Evolutionary conservation across 2,888 invertebrate genomes (phyloP), one percentile per base, ranked within the genome.

Genomic region (Diaprepes abbreviatus): DNA sequence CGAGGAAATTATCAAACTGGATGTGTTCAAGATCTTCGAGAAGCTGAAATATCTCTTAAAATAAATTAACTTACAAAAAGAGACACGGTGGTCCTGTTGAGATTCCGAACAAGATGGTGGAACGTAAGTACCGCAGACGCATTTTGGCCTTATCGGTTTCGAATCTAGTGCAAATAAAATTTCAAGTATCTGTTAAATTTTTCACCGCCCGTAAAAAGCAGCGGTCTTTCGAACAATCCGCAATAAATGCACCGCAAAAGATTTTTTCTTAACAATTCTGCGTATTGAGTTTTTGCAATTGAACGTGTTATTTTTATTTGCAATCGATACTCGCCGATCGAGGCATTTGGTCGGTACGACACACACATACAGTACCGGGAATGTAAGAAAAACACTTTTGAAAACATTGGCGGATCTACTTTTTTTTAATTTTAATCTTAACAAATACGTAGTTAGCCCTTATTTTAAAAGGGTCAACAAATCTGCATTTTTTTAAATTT

Each of bases 231-330:
- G 62, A 70, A 70, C 70, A 70, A 70, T 70, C 38, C 54, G 66
- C 70, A 70, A 70, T 70, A 70, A 70, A 70, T 66, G 66, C 59
- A 66, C 70, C 70, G 70, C 70, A 66, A 70, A 70, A 50, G 59
- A 59, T 70, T 70, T 70, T 70, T 70, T 70, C 62, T 28, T 48
- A 17, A 3, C 62, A 21, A 62, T 70, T 70, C 70, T 48, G 60
- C 64, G 66, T 70, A 70, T 43, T 40, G 70, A 50, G 40, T 66
- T 70, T 70, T 70, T 70, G 60, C 45, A 66, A 66, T 70, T 66
- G 70, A 70, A 70, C 70, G 63, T 68, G 70, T 70, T 70, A 70
- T 70, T 70, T 66, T 70, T 70, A 66, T 70, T 66, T 66, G 60
- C 54, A 43, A 70, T 70, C 70, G 66, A 65, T 70, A 67, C 67